A percentile compares a stretch with the other conserved stretches of the same genome.
Conservation (phyloP, 1,140 invertebrate genomes). For the Brachionus rubens region DNA sequence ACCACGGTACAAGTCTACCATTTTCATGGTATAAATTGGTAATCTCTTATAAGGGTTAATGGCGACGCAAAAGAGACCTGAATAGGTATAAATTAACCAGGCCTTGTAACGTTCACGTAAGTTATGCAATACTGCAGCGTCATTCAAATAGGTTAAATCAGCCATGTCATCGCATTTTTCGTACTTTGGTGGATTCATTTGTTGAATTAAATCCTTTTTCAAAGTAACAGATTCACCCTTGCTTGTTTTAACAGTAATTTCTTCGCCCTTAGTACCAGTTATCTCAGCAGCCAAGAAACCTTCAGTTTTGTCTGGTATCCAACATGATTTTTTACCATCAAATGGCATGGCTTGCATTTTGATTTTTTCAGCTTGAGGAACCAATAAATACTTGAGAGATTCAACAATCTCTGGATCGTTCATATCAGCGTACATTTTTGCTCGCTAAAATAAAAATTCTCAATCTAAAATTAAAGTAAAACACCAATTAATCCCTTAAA, state of each 20-base stretch:
- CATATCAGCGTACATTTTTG: slow-evolving; percentile 43
- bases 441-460: too few species aligned
- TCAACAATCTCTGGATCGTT: slow-evolving; percentile 46
- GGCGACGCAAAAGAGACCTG: slow-evolving; percentile 98
- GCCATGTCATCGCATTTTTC: slow-evolving; percentile 99
- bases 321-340: slow-evolving; percentile 99
- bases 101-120: slow-evolving; percentile 94
- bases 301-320: slow-evolving; percentile 95
- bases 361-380: slow-evolving; percentile 46
- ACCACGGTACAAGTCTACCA: slow-evolving; percentile 93
- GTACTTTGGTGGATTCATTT: slow-evolving; percentile 99
- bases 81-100: slow-evolving; percentile 99
- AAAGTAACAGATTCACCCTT: slow-evolving; percentile 65
- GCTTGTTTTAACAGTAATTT: slow-evolving; percentile 77
- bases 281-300: slow-evolving; percentile 95
- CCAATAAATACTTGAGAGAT: slow-evolving; percentile 42
- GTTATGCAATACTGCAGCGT: slow-evolving; percentile 97
- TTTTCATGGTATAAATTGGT: slow-evolving; percentile 94
- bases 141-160: slow-evolving; percentile 99
- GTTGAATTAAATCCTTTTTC: slow-evolving; percentile 93
- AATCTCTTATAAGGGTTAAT: slow-evolving; percentile 99
- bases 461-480: not conserved
- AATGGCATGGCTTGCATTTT: slow-evolving; percentile 81
- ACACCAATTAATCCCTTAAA: too few species aligned
- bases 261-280: slow-evolving; percentile 93